These are phyloP conservation scores for Mesitornis unicolor DNA, from an alignment of 2,113 vertebrate species.

Conservation along the genomic window DNA sequence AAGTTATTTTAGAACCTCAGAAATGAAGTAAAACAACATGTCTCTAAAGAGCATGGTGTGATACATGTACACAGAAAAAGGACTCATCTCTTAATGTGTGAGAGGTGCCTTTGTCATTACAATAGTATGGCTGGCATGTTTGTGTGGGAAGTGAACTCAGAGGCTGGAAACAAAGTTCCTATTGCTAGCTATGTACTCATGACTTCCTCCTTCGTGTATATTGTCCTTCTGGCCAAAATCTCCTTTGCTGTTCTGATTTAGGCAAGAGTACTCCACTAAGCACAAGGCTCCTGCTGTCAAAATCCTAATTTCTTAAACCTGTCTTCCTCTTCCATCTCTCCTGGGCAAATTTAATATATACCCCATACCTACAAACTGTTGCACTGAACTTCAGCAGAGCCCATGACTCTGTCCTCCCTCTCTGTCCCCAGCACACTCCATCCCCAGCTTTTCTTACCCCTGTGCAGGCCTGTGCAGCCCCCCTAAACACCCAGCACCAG, in stretches of 20 bases:
- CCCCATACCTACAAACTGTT: fast-evolving
- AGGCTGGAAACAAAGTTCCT: background rate
- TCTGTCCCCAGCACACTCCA: background rate
- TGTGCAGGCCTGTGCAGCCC: background rate
- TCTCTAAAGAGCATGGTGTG: background rate
- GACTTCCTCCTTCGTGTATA: background rate
- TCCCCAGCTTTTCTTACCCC: background rate
- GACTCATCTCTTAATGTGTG: background rate
- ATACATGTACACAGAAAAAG: background rate
- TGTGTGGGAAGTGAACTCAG: background rate
- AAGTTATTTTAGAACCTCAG: background rate
- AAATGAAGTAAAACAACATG: background rate
- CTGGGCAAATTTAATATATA: background rate
- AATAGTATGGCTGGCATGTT: background rate
- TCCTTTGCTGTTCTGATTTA: background rate
- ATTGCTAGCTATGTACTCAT: background rate
- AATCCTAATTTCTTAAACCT: background rate
- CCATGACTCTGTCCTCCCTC: background rate
- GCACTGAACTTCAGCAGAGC: background rate
- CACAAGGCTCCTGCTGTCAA: background rate
- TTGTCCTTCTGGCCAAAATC: background rate
- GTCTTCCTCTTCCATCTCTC: background rate
- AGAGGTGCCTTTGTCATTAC: background rate
- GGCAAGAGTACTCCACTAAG: background rate
- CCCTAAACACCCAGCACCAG: background rate